Evolutionary conservation across 2,888 invertebrate genomes (phyloP).

Genomic region (Conistra vaccinii): DNA sequence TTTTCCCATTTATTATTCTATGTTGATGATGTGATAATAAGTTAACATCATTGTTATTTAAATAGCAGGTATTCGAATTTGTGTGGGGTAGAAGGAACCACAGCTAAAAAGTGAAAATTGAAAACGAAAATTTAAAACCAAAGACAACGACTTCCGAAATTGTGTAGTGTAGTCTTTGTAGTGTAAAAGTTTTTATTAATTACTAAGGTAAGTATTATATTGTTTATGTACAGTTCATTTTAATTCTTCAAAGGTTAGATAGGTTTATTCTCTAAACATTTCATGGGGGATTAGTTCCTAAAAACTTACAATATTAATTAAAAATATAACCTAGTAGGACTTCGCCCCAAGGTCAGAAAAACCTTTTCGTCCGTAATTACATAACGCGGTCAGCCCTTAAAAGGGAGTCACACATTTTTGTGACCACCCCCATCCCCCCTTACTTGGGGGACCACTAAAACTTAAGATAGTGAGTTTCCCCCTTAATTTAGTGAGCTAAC

Average conservation of each 20-base stretch:
- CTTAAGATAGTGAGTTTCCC: conserved; percentile 30
- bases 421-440: conserved; percentile 32
- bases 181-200: no score
- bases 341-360: conserved; percentile 34
- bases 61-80: no score
- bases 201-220: no score
- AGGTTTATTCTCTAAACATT: not conserved
- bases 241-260: not conserved
- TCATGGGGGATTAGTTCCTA: not conserved
- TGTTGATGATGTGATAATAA: no score
- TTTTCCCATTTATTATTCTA: no score
- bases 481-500: conserved; percentile 31
- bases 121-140: no score
- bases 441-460: conserved; percentile 15
- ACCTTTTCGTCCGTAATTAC: conserved; percentile 52
- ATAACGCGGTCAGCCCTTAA: conserved; percentile 50
- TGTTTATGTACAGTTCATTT: not conserved
- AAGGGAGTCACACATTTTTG: conserved; percentile 64
- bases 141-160: no score
- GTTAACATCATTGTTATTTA: no score
- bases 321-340: conserved; percentile 23
- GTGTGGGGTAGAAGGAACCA: no score
- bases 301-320: conserved; percentile 23
- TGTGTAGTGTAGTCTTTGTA: no score
- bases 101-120: no score